Percentiles rank a stretch among this genome's conserved stretches.
phyloP scores from a whole-genome alignment of 2,113 vertebrate species.

The Stigmatopora nigra region DNA sequence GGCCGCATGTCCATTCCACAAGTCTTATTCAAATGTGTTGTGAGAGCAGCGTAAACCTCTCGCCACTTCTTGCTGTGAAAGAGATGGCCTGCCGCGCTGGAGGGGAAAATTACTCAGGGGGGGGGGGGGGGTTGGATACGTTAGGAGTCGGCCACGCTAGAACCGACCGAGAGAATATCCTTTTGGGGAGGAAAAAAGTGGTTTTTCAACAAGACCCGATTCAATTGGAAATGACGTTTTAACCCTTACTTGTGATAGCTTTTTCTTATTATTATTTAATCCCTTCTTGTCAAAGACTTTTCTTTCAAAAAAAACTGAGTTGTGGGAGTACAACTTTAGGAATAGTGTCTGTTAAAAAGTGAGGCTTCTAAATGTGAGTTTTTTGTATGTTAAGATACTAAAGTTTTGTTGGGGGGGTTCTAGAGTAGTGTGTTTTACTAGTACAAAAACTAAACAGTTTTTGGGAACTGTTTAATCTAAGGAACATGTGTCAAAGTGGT shows the following conservation, averaged over 20 bases:
- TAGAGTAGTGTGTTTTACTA: too few species aligned
- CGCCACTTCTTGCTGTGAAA: constrained; percentile 46
- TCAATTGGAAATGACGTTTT: neutral
- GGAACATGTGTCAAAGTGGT: too few species aligned
- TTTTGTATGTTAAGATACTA: too few species aligned
- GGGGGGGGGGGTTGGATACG: neutral
- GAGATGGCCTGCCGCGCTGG: constrained; percentile 58
- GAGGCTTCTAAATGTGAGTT: too few species aligned
- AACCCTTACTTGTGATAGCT: neutral
- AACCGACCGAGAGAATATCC: constrained; percentile 11
- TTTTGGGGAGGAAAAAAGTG: constrained; percentile 26
- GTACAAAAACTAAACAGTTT: too few species aligned
- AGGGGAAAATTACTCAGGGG: constrained; percentile 61
- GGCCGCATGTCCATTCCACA: constrained; percentile 51
- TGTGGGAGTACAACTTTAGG: too few species aligned
- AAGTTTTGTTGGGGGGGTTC: too few species aligned
- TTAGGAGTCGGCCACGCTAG: neutral
- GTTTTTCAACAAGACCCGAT: neutral
- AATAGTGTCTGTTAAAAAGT: too few species aligned
- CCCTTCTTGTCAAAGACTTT: too few species aligned
- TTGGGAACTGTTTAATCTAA: too few species aligned
- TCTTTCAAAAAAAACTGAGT: too few species aligned
- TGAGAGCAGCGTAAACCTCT: constrained; percentile 52
- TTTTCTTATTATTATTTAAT: too few species aligned
- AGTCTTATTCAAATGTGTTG: constrained; percentile 61